phyloP scores from a whole-genome alignment of 2,113 vertebrate species.

The Speoplatyrhinus poulsoni region DNA sequence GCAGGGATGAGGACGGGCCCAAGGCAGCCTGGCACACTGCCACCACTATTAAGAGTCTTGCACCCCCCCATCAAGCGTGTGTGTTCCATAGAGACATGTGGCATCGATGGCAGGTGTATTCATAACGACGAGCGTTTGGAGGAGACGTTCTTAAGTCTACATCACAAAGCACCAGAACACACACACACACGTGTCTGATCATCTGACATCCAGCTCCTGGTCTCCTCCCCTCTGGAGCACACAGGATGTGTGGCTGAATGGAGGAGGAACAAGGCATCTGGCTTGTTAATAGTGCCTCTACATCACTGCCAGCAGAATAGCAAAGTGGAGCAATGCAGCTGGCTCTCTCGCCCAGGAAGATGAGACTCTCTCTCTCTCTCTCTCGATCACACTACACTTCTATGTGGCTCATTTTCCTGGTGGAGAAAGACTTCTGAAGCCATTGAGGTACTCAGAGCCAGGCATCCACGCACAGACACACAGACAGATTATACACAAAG shows the following conservation, averaged over 20 bases:
- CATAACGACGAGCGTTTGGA: slow-evolving; percentile 20
- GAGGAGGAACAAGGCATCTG: slow-evolving; percentile 62
- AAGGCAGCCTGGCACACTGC: too few species aligned
- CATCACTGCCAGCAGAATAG: slow-evolving; percentile 57
- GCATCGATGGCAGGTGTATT: slow-evolving; percentile 36
- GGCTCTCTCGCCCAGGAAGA: slow-evolving; percentile 59
- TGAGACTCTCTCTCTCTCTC: slow-evolving; percentile 43
- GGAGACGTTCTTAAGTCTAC: too few species aligned
- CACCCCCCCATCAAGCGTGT: too few species aligned
- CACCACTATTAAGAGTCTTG: too few species aligned
- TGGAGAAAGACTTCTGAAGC: slow-evolving; percentile 43
- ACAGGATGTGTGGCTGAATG: slow-evolving; percentile 49
- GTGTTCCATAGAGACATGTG: neutral
- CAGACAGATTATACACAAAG: too few species aligned
- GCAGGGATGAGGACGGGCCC: too few species aligned
- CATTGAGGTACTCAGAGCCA: slow-evolving; percentile 46
- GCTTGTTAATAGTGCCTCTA: slow-evolving; percentile 56
- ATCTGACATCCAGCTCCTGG: neutral
- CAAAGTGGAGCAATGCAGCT: slow-evolving; percentile 62
- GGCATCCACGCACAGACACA: slow-evolving; percentile 31
- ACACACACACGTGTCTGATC: neutral
- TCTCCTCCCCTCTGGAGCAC: neutral
- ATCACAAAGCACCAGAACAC: neutral
- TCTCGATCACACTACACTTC: slow-evolving; percentile 49
- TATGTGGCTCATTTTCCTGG: slow-evolving; percentile 49